phyloP scores from a whole-genome alignment of 2,888 invertebrate genomes.

The Eilema griseolum region DNA sequence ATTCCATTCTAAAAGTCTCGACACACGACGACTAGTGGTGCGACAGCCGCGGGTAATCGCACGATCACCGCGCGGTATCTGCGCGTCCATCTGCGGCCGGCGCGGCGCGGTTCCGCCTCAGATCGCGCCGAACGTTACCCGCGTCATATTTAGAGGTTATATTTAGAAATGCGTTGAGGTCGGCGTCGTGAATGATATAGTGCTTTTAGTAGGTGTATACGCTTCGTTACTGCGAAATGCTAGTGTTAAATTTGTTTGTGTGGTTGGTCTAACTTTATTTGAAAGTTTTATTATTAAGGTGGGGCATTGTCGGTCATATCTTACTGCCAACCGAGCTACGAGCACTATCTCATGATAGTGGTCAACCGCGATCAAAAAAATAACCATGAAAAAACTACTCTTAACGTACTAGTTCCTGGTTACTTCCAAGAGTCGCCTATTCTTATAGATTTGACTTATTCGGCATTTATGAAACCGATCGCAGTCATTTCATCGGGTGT shows the following conservation, averaged over 20 bases:
- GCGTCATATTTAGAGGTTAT: conserved; percentile 15
- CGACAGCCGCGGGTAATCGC: conserved; percentile 33
- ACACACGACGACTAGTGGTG: conserved; percentile 18
- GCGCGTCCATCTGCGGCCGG: conserved; percentile 20
- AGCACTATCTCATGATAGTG: too few species aligned
- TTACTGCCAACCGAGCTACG: too few species aligned
- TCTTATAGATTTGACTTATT: too few species aligned
- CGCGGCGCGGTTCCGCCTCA: conserved; percentile 24
- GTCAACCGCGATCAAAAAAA: too few species aligned
- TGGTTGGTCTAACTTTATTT: too few species aligned
- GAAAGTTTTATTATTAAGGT: too few species aligned
- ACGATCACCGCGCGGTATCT: conserved; percentile 27
- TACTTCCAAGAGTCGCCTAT: too few species aligned
- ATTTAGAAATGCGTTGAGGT: conserved; percentile 13
- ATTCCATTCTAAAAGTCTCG: conserved; percentile 9
- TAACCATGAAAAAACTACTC: too few species aligned
- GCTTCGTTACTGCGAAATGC: background rate
- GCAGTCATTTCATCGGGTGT: too few species aligned
- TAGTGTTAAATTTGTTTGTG: background rate
- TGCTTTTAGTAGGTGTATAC: background rate
- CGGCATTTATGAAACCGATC: too few species aligned
- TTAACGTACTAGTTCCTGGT: too few species aligned
- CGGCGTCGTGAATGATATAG: background rate
- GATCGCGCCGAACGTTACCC: conserved; percentile 13
- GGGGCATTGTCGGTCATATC: too few species aligned